A percentile compares a stretch with the other conserved stretches of the same genome.
phyloP scores from a whole-genome alignment of 2,113 vertebrate species.

The Chamaetylas fuelleborni region DNA sequence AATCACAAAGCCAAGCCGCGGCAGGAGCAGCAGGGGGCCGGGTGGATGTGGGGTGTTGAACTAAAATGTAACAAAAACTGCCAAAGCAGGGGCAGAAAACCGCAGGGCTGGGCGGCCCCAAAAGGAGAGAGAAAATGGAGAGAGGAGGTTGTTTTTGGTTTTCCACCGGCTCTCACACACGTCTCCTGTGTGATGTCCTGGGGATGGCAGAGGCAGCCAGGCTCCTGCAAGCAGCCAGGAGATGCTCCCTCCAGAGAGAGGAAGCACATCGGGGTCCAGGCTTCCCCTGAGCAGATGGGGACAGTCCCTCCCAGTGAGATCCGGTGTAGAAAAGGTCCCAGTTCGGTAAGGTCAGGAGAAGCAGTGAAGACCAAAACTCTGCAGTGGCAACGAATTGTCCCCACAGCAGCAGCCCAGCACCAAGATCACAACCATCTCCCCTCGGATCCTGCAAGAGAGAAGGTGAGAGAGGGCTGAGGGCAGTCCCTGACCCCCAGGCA shows the following conservation, averaged over 20 bases:
- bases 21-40: rapidly evolving
- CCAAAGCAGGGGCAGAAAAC: background rate
- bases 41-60: rapidly evolving
- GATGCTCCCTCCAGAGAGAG: background rate
- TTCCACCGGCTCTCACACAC: background rate
- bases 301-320: too few species aligned
- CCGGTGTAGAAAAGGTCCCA: background rate
- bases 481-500: background rate
- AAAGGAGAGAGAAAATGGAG: background rate
- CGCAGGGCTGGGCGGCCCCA: rapidly evolving
- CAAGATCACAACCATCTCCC: background rate
- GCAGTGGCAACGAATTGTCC: background rate
- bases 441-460: background rate
- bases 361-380: background rate
- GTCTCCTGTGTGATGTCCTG: background rate
- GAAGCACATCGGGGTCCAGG: rapidly evolving
- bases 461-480: background rate
- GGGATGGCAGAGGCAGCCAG: rapidly evolving
- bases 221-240: background rate
- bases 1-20: rapidly evolving
- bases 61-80: background rate
- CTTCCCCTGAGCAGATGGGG: background rate
- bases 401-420: background rate
- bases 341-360: too few species aligned
- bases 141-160: rapidly evolving